Evolutionary conservation across 1,140 invertebrate genomes (phyloP), one percentile per base, ranked within the genome.

Genomic region (Triops cancriformis): DNA sequence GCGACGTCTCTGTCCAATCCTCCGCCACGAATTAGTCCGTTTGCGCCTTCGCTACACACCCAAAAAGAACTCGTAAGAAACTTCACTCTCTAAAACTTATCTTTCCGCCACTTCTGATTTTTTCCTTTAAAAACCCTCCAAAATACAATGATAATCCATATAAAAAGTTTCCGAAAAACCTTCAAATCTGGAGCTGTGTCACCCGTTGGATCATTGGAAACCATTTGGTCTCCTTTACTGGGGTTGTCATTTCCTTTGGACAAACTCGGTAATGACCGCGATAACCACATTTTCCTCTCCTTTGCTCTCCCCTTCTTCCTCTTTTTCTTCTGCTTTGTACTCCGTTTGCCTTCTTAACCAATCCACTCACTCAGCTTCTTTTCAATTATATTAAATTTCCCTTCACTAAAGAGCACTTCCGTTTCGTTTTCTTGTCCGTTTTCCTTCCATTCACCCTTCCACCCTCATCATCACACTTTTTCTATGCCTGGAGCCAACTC

Each of bases 261-360:
- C n/a, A 64, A 23, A 64, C 51, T 64, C 51, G 51, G 51, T 23
- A 64, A 64, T 64, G 51, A 64, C 51, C 51, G 51, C 51, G 51
- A 64, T 64, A 64, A 64, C 51, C 51, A 64, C 51, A 64, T 64
- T 64, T 64, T 64, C 51, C 51, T 64, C 23, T 14, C 51, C 14
- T 18, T 64, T 28, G 45, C 26, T 43, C 26, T 26, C 18, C 42
- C 4, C 23, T 51, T 42, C 43, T 18, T 12, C 73, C 43, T 74
- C 43, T 74, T 37, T 37, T 37, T 37, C 31, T 37, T 7, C 27
- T 74, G n/a, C n/a, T n/a, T n/a, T n/a, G n/a, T n/a, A n/a, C 18
- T 26, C 43, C 9, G 10, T 11, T 18, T 4, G 64, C 4, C 73
- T 74, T 11, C 43, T 42, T 74, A 74, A 74, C 43, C 73, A 74